Evolutionary conservation across 2,888 invertebrate species (phyloP).

Genomic region (Rugalucina vietnamica): DNA sequence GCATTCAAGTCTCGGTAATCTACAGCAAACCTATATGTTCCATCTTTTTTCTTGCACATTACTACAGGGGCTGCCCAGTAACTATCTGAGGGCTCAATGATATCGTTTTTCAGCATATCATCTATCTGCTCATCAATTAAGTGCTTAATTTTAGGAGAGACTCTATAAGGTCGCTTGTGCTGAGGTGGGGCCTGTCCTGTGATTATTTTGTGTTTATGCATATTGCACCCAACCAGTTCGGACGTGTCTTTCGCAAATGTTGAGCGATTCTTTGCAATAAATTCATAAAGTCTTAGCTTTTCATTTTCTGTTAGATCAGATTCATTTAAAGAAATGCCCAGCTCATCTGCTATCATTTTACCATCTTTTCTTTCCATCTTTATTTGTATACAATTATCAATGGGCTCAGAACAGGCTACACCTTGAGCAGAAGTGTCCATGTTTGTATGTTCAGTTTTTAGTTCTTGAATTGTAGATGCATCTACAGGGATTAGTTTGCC

Average conservation of each 20-base stretch:
- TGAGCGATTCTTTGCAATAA: constrained; percentile 38
- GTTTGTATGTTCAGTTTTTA: not conserved
- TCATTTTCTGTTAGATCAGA: constrained; percentile 9
- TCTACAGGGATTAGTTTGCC: constrained; percentile 32
- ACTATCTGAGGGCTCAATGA: constrained; percentile 27
- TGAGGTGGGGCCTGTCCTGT: constrained; percentile 27
- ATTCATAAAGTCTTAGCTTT: constrained; percentile 15
- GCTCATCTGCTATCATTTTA: not conserved
- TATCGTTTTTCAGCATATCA: constrained; percentile 22
- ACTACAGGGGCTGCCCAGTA: constrained; percentile 32
- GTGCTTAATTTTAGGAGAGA: constrained; percentile 8
- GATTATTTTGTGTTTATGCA: constrained; percentile 25
- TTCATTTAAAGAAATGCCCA: constrained; percentile 35
- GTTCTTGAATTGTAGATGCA: constrained; percentile 11
- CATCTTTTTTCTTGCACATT: constrained; percentile 22
- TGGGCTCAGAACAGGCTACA: not conserved
- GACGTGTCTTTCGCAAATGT: constrained; percentile 49
- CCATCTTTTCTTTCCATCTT: not conserved
- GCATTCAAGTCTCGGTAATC: constrained; percentile 27
- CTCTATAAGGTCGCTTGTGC: constrained; percentile 21
- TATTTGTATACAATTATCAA: not conserved
- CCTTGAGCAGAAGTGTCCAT: not conserved
- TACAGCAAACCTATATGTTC: constrained; percentile 17
- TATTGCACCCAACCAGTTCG: constrained; percentile 45
- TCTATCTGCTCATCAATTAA: constrained; percentile 7